Evolutionary conservation across 2,797 vertebrate genomes (phyloP).

Genomic region (Monodelphis domestica): DNA sequence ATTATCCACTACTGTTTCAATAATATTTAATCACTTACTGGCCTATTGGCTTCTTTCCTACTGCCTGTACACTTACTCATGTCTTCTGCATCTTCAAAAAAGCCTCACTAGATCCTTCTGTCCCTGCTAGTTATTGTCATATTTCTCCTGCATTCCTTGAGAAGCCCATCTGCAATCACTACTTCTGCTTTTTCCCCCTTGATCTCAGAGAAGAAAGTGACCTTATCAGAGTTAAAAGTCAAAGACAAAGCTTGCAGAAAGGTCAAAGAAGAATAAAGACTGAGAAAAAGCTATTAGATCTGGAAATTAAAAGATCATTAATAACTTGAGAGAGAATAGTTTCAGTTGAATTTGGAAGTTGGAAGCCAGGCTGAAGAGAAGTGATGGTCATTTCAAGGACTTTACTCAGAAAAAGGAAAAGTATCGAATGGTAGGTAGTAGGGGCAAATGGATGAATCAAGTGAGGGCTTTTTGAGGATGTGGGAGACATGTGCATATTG

Average conservation of each 20-base stretch:
- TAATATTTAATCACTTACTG: background rate
- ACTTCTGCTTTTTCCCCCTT: background rate
- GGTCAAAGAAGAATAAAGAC: background rate
- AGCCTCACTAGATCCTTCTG: background rate
- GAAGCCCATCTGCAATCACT: background rate
- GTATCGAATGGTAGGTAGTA: background rate
- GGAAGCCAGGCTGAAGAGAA: background rate
- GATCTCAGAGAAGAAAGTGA: background rate
- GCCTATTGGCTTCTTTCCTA: background rate
- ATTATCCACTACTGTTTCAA: background rate
- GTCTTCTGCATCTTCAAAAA: background rate
- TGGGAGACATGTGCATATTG: background rate
- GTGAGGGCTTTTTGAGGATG: background rate
- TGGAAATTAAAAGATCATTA: background rate
- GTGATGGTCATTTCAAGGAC: background rate
- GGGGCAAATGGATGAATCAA: background rate
- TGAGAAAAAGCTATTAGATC: background rate
- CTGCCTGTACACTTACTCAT: background rate
- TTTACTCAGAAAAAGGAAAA: background rate
- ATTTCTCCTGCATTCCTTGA: background rate
- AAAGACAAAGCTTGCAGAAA: background rate
- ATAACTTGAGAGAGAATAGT: background rate
- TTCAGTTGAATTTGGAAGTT: background rate
- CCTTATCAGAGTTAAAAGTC: too few species aligned
- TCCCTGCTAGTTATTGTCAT: background rate